Evolutionary conservation across 1,140 invertebrate species (phyloP).

Genomic region (Prorops nasuta): DNA sequence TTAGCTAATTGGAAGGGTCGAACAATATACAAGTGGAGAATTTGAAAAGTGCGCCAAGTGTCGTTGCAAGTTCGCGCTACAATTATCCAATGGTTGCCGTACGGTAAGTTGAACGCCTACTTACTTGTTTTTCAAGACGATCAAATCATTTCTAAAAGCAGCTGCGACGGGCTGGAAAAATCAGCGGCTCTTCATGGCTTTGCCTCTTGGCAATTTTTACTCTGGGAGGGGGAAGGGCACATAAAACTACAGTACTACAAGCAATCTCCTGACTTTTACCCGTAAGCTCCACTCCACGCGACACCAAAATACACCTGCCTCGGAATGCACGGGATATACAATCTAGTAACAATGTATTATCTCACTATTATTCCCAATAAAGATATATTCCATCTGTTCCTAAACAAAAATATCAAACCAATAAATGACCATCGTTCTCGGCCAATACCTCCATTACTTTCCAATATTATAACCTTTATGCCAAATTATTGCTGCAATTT

Average conservation of each 20-base stretch:
- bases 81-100: constrained; percentile 36
- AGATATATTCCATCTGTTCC: no score
- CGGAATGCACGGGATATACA: constrained; percentile 9
- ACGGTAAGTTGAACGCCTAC: constrained; percentile 30
- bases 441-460: no score
- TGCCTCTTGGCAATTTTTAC: neutral
- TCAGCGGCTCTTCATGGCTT: neutral
- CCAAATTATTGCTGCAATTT: no score
- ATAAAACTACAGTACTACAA: no score
- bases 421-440: no score
- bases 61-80: constrained; percentile 4
- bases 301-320: constrained; percentile 23
- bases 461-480: no score
- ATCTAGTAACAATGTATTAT: constrained; percentile 6
- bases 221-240: no score
- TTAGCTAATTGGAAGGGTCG: no score
- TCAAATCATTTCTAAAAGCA: constrained; percentile 4
- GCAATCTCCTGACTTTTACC: constrained; percentile 14
- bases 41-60: neutral
- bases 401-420: no score
- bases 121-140: neutral
- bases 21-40: neutral
- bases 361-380: no score
- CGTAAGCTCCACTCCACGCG: constrained; percentile 8
- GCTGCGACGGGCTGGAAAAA: neutral